Percentiles rank a stretch among this genome's conserved stretches.
These are phyloP conservation scores for Ophion costatus DNA, from an alignment of 2,888 invertebrate genomes.

Conservation along the genomic window DNA sequence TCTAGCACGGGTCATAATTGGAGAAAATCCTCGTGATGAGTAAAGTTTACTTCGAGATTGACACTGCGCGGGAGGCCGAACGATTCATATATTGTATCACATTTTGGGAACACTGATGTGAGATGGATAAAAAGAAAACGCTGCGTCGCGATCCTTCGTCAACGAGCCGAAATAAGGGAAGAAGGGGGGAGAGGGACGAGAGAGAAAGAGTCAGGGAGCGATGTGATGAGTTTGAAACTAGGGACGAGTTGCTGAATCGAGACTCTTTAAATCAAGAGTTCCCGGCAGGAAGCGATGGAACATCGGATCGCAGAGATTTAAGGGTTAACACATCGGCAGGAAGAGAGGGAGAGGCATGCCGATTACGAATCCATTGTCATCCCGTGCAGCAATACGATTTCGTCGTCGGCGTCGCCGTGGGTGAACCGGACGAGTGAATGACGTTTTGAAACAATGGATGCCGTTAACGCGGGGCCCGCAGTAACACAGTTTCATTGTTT, in stretches of 20 bases:
- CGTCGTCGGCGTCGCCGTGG: conserved; percentile 67
- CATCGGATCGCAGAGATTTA: conserved; percentile 33
- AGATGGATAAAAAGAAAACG: not conserved
- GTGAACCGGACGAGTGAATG: conserved; percentile 57
- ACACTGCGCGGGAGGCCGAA: no score
- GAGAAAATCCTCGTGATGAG: not conserved
- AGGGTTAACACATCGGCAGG: conserved; percentile 13
- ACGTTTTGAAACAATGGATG: conserved; percentile 76
- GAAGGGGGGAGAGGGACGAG: not conserved
- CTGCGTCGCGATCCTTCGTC: not conserved
- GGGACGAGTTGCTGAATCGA: conserved; percentile 33
- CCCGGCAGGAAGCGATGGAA: conserved; percentile 13
- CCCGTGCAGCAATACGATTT: conserved; percentile 68
- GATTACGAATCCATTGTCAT: conserved; percentile 72
- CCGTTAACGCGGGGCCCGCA: conserved; percentile 76
- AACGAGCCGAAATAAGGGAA: not conserved
- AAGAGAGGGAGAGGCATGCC: conserved; percentile 21
- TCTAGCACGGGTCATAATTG: not conserved
- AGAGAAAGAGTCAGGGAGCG: not conserved
- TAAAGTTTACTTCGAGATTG: no score
- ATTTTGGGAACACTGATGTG: no score
- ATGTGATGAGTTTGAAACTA: not conserved
- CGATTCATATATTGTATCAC: no score
- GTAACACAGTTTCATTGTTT: conserved; percentile 80
- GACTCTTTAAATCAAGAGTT: not conserved